Percentiles rank a stretch among this genome's conserved stretches.
phyloP scores from a whole-genome alignment of 2,797 vertebrate genomes.

The Xenentodon cancila region DNA sequence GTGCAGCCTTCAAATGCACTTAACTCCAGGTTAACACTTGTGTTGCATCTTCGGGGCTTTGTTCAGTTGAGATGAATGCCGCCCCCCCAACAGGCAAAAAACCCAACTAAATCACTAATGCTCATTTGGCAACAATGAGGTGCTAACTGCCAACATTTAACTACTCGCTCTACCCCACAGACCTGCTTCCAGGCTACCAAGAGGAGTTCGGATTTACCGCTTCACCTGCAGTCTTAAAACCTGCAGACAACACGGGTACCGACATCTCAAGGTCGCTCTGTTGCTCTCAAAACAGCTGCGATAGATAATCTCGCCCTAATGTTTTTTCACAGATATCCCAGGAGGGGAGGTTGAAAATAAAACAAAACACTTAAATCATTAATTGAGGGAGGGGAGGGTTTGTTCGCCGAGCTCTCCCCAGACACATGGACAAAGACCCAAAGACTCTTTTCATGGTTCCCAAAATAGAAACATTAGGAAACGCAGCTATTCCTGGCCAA shows the following conservation, averaged over 20 bases:
- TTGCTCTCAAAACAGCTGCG: slow-evolving; percentile 38
- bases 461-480: slow-evolving; percentile 61
- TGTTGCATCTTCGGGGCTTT: neutral
- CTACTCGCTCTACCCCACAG: neutral
- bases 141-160: neutral
- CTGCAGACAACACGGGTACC: slow-evolving; percentile 43
- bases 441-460: slow-evolving; percentile 27
- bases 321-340: slow-evolving; percentile 43
- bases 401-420: slow-evolving; percentile 11
- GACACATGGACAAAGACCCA: neutral
- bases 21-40: slow-evolving; percentile 27
- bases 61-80: neutral
- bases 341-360: neutral
- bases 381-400: slow-evolving; percentile 18
- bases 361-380: neutral
- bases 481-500: slow-evolving; percentile 46
- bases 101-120: no score
- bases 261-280: slow-evolving; percentile 49
- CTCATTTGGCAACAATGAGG: neutral
- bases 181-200: neutral
- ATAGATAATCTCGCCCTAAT: slow-evolving; percentile 50
- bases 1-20: slow-evolving; percentile 4
- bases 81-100: neutral
- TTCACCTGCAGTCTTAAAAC: slow-evolving; percentile 48
- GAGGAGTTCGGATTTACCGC: neutral